Percentiles rank a stretch among this genome's conserved stretches.
Evolutionary conservation across 2,888 invertebrate genomes (phyloP).

Genomic region (Acronicta alni): DNA sequence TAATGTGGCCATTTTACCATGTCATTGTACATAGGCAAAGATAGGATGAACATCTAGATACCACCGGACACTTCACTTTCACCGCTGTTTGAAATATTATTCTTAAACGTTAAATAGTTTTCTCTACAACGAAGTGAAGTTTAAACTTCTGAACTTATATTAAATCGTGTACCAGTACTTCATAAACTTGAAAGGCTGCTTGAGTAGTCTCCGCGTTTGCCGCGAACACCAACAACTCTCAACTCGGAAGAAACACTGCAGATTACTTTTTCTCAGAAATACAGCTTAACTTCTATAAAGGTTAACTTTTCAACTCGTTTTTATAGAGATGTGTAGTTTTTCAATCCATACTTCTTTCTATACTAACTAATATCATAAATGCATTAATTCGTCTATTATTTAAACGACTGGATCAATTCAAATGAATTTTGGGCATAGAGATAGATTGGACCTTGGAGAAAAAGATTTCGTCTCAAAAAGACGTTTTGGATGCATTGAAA

Average conservation of each 20-base stretch:
- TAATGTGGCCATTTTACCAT: no score
- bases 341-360: no score
- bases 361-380: no score
- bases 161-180: conserved; percentile 8
- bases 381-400: no score
- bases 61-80: no score
- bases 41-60: no score
- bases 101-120: background rate
- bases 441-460: no score
- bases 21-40: no score
- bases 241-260: conserved; percentile 1
- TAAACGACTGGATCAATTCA: no score
- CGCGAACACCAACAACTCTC: conserved; percentile 13
- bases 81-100: background rate
- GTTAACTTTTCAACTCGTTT: background rate
- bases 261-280: conserved; percentile 13
- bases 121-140: background rate
- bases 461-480: no score
- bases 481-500: no score
- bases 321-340: background rate
- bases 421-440: no score
- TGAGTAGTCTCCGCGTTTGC: conserved; percentile 5
- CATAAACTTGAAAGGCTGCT: conserved; percentile 10
- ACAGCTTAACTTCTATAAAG: background rate
- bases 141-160: conserved; percentile 5